Evolutionary conservation across 2,113 vertebrate species (phyloP).

Genomic region (Dipodomys stephensi): DNA sequence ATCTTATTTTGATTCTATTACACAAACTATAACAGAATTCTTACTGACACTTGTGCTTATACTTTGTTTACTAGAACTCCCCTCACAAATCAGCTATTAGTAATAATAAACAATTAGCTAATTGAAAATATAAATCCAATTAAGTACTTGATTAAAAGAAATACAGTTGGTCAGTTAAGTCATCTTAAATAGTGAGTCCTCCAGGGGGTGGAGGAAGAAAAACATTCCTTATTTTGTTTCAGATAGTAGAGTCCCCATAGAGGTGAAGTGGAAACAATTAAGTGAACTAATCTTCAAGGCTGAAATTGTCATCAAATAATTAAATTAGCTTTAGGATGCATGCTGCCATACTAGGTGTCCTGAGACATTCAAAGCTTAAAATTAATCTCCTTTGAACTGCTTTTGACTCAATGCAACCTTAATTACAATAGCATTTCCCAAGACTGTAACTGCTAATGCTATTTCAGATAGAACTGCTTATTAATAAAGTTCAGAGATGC

Average conservation of each 20-base stretch:
- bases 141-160: slow-evolving; percentile 41
- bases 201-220: neutral
- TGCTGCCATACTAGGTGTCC: slow-evolving; percentile 38
- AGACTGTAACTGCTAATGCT: slow-evolving; percentile 63
- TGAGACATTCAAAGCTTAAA: slow-evolving; percentile 75
- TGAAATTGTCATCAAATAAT: slow-evolving; percentile 73
- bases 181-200: neutral
- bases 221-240: slow-evolving; percentile 27
- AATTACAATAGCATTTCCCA: slow-evolving; percentile 74
- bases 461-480: slow-evolving; percentile 59
- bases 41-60: neutral
- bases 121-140: neutral
- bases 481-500: slow-evolving; percentile 73
- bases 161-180: neutral
- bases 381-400: slow-evolving; percentile 78
- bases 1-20: neutral
- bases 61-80: neutral
- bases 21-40: neutral
- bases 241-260: slow-evolving; percentile 19
- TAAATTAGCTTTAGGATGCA: slow-evolving; percentile 72
- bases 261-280: slow-evolving; percentile 67
- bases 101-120: neutral
- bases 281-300: slow-evolving; percentile 65
- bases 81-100: neutral
- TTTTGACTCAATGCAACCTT: slow-evolving; percentile 68